Evolutionary conservation across 2,888 invertebrate genomes (phyloP), one percentile per base, ranked within the genome.

Genomic region (Trachelus iudaicus): DNA sequence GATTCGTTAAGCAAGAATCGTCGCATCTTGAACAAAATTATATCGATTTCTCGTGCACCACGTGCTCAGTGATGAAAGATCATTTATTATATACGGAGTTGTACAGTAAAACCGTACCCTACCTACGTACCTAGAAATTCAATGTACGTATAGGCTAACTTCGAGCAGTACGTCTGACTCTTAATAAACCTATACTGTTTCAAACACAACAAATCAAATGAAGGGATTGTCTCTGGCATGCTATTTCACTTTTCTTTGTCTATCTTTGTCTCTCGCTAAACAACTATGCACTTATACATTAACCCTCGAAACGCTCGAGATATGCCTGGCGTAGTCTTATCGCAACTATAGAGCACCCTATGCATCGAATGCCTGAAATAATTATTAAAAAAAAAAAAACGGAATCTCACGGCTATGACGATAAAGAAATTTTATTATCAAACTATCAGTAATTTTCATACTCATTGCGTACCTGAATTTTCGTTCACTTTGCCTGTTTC

Each of bases 241-340:
- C 74, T 30, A 74, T 11, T 74, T 74, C 35, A 33, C 35, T 34
- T 34, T 33, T 74, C 34, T 34, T 34, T 23, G 0, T 30, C 34
- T n/a, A 34, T n/a, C 31, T 73, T 34, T 73, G 9, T 40, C 56
- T 75, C 11, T 75, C 30, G 30, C 75, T 34, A 12, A 71, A 56
- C 76, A 78, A 75, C 69, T 80, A 37, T 77, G 80, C 81, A 84
- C 80, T 78, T 81, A 75, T 2, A 23, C 9, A 56, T 56, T 56
- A 9, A 23, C 23, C 2, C 9, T 56, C 0, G 9, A 56, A 56
- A 9, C 56, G 56, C 56, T 56, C 56, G 56, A 56, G 9, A 56
- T 56, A 23, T 56, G 56, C 56, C 23, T 56, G 56, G 56, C 56
- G 23, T 56, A 56, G 56, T 56, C 9, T 23, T 56, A 56, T 23